Conservation (phyloP, 2,888 invertebrate genomes). For the Acronicta alni region DNA sequence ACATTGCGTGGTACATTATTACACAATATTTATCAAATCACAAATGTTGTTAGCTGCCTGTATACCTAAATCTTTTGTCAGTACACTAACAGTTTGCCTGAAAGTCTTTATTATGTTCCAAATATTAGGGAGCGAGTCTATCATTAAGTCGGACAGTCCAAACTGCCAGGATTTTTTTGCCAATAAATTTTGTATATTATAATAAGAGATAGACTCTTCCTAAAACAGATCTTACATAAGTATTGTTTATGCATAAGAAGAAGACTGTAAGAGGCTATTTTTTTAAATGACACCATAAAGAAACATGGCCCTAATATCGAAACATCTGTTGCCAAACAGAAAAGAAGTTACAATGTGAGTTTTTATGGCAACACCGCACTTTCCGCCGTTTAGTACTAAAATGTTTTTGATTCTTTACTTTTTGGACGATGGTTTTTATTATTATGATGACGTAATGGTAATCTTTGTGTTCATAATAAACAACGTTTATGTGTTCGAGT, state of each 20-base stretch:
- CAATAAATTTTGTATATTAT: no score
- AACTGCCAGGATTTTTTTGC: no score
- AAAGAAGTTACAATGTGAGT: conserved; percentile 78
- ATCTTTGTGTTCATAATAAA: conserved; percentile 29
- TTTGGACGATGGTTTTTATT: conserved; percentile 55
- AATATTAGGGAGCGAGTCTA: no score
- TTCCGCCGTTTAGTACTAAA: conserved; percentile 76
- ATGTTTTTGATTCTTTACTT: conserved; percentile 73
- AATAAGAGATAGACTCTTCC: background rate
- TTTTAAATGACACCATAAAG: conserved; percentile 85
- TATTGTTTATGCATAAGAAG: conserved; percentile 37
- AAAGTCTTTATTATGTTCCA: no score
- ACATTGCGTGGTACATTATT: no score
- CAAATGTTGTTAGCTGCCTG: no score
- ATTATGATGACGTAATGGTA: conserved; percentile 49
- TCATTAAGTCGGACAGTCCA: no score
- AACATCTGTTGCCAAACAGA: conserved; percentile 82
- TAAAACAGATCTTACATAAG: conserved; percentile 48
- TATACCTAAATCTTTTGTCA: no score
- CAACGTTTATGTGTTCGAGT: conserved; percentile 36
- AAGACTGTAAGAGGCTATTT: conserved; percentile 72
- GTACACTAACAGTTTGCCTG: no score
- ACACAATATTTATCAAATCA: no score
- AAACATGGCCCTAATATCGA: conserved; percentile 79
- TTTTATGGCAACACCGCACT: conserved; percentile 77